Evolutionary conservation across 2,888 invertebrate species (phyloP), one percentile per base, ranked within the genome.

Genomic region (Plebejus anna): DNA sequence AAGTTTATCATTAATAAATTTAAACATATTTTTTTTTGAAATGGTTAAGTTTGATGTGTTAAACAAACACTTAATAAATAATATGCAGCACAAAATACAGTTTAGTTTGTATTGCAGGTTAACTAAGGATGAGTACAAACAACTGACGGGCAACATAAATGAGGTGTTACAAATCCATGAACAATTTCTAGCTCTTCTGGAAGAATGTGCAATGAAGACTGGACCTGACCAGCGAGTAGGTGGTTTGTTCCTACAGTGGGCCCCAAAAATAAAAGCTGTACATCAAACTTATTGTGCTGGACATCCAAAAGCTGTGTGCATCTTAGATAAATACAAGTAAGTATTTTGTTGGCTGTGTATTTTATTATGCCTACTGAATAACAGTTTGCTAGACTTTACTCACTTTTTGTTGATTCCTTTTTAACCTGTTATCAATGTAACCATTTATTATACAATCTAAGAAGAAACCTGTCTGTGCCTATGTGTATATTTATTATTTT

Each of bases 231-330:
- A 98, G 88, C 95, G 97, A 82, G 97, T 98, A 28, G 99, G 99
- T 2, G 98, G 97, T 82, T 94, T 98, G 13, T 99, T 99, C 89
- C 91, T 99, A 78, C 96, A 96, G 78, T 96, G 96, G 91, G 98
- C 98, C 4, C 96, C 97, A 32, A 95, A 95, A 85, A 95, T 98
- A 81, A 98, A 98, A 90, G 93, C 95, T 81, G 96, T 98, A 13
- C 98, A 99, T 88, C 96, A 97, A 84, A 94, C 95, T 16, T 99
- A 99, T 89, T 99, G 99, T 90, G 96, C 96, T 77, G 96, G 98
- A 81, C 99, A 99, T 95, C 99, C 99, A 0, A 96, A 96, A 89
- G 99, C 99, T 80, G 98, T 98, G 73, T 97, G 97, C 86, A 96
- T 99, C 82, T 95, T 99, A 82, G 98, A 98, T 89, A 97, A 97